Conservation (phyloP, 2,888 invertebrate genomes). For the Pachycephus smyrnensis region DNA sequence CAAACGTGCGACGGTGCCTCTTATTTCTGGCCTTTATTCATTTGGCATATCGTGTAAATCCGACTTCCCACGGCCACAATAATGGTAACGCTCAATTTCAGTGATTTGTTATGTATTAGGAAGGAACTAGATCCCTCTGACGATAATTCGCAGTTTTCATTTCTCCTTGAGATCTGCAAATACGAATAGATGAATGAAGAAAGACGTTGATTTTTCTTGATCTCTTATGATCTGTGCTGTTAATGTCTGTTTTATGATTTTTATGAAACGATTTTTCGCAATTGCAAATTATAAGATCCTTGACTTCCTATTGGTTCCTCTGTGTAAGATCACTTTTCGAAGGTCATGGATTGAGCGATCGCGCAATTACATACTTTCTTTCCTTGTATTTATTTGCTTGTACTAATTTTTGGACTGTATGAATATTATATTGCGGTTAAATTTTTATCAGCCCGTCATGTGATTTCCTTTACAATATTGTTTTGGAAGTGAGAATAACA, state of each 20-base stretch:
- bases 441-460: not conserved
- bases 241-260: not conserved
- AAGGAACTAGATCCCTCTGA: not conserved
- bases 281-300: not conserved
- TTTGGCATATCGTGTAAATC: slow-evolving; percentile 76
- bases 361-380: not conserved
- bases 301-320: not conserved
- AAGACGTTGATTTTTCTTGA: not conserved
- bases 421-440: not conserved
- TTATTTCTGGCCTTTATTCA: slow-evolving; percentile 77
- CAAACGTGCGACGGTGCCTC: slow-evolving; percentile 75
- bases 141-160: not conserved
- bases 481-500: not conserved
- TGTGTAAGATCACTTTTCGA: slow-evolving; percentile 6
- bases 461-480: not conserved
- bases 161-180: not conserved
- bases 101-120: not conserved
- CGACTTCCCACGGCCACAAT: slow-evolving; percentile 80
- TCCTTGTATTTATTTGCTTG: not conserved
- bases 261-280: not conserved
- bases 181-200: slow-evolving; percentile 6
- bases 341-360: not conserved
- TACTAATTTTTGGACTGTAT: not conserved
- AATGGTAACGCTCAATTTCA: slow-evolving; percentile 73
- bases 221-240: not conserved